Percentiles rank a stretch among this genome's conserved stretches.
Conservation (phyloP, 2,797 vertebrate species). For the Rhodeus uyekii region DNA sequence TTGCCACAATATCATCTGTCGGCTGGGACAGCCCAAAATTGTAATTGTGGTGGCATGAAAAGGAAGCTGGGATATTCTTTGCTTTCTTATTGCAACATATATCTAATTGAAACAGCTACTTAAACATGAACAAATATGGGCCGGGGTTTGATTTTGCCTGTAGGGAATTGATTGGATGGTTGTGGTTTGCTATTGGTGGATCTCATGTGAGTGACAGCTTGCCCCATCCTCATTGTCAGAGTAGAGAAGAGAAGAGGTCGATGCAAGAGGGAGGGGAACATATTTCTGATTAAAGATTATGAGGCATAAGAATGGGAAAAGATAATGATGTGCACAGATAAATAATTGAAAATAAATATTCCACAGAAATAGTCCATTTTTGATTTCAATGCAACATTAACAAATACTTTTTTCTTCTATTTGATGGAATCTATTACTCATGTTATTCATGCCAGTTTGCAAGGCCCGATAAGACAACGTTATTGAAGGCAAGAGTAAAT, state of each 20-base stretch:
- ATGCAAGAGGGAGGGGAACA: background rate
- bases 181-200: background rate
- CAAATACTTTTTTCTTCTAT: background rate
- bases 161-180: background rate
- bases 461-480: background rate
- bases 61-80: no score
- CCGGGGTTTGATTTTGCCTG: no score
- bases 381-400: background rate
- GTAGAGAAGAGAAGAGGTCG: no score
- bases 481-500: background rate
- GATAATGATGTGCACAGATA: background rate
- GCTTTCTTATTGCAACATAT: no score
- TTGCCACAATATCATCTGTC: no score
- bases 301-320: background rate
- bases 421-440: background rate
- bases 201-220: background rate
- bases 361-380: background rate
- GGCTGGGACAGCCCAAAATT: no score
- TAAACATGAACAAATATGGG: no score
- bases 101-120: no score
- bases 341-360: background rate
- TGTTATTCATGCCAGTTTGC: background rate
- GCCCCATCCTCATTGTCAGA: background rate
- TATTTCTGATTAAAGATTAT: background rate
- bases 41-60: no score